A percentile compares a stretch with the other conserved stretches of the same genome.
These are phyloP conservation scores for Erebia epiphron DNA, from an alignment of 2,888 invertebrate genomes.

Conservation along the genomic window DNA sequence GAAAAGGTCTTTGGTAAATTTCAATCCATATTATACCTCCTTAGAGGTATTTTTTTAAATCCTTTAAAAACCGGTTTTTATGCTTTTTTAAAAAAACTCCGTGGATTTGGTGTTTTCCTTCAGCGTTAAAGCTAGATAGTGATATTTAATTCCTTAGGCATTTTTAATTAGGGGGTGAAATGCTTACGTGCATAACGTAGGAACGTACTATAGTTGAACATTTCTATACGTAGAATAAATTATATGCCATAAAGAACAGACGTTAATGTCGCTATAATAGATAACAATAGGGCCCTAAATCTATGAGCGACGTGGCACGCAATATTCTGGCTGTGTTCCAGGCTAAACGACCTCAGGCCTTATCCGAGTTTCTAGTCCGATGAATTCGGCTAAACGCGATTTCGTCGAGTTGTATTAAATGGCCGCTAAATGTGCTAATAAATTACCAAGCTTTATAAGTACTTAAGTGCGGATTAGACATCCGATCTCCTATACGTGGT, in stretches of 20 bases:
- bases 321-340: constrained; percentile 34
- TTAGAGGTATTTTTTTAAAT: too few relatives aligned
- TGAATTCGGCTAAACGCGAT: constrained; percentile 25
- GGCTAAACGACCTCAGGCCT: constrained; percentile 22
- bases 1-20: too few relatives aligned
- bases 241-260: constrained; percentile 7
- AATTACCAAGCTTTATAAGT: not conserved
- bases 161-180: too few relatives aligned
- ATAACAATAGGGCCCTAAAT: constrained; percentile 18
- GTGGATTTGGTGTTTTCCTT: too few relatives aligned
- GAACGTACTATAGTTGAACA: not conserved
- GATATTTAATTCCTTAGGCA: too few relatives aligned
- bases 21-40: too few relatives aligned
- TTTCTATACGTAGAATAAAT: not conserved
- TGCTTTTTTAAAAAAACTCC: too few relatives aligned
- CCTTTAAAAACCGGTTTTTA: too few relatives aligned
- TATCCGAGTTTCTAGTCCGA: constrained; percentile 34
- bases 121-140: too few relatives aligned
- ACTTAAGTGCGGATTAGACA: too few relatives aligned
- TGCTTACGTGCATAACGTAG: too few relatives aligned
- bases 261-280: constrained; percentile 10
- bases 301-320: constrained; percentile 1
- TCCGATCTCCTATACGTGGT: too few relatives aligned
- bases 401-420: constrained; percentile 10
- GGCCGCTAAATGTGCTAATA: constrained; percentile 7